phyloP scores from a whole-genome alignment of 2,113 vertebrate genomes.

The Peromyscus polionotus region DNA sequence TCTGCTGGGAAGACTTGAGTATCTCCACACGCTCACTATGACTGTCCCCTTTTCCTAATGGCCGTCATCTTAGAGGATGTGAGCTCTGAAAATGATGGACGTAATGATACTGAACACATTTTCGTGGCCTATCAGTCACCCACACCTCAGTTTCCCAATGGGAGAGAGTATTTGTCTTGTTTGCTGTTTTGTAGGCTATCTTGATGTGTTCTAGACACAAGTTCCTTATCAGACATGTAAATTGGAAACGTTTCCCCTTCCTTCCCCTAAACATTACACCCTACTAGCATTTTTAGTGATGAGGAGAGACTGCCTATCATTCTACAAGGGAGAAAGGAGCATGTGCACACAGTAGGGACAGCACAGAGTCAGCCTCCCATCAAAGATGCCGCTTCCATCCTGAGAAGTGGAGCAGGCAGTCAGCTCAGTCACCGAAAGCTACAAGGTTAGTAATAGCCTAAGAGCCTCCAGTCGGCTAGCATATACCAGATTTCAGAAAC shows the following conservation, averaged over 20 bases:
- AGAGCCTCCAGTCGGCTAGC: not conserved
- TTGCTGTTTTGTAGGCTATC: not conserved
- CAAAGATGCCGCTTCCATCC: not conserved
- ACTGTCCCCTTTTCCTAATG: not conserved
- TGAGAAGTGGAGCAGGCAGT: not conserved
- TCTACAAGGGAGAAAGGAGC: not conserved
- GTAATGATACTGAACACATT: not conserved
- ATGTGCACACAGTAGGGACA: not conserved
- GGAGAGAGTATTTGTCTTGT: not conserved
- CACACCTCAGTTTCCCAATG: not conserved
- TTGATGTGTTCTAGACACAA: not conserved
- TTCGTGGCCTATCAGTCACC: not conserved
- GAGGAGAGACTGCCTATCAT: not conserved
- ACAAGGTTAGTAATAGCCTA: not conserved
- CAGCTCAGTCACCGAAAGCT: not conserved
- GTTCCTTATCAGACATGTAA: not conserved
- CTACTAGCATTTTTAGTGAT: not conserved
- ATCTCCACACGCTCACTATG: not conserved
- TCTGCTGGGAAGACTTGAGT: not conserved
- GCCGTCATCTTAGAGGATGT: not conserved
- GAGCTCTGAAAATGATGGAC: not conserved
- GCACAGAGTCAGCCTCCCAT: not conserved
- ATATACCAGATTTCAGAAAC: slow-evolving; percentile 37
- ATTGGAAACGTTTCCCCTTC: slow-evolving; percentile 33
- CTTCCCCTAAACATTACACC: not conserved